phyloP scores from a whole-genome alignment of 2,797 vertebrate genomes.

The Crossoptilon crossoptilon region DNA sequence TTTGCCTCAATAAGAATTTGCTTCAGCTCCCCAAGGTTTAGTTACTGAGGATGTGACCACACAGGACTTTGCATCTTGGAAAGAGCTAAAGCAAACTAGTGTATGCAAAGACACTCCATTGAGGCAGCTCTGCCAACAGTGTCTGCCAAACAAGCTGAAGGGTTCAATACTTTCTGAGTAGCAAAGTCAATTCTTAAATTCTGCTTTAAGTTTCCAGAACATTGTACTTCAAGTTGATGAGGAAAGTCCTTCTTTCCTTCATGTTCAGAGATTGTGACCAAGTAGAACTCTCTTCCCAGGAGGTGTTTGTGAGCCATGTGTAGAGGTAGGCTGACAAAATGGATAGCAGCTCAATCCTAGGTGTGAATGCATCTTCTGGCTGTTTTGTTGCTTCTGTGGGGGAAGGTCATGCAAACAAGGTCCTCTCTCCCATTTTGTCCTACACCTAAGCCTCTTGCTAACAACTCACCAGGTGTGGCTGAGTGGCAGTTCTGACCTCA shows the following conservation, averaged over 20 bases:
- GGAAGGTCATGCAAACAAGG: accelerated
- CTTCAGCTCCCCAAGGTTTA: neutral
- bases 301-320: accelerated
- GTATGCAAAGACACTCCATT: accelerated
- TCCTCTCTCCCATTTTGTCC: neutral
- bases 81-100: neutral
- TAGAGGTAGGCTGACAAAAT: neutral
- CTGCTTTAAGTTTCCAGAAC: neutral
- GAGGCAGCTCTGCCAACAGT: neutral
- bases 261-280: accelerated
- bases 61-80: neutral
- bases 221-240: neutral
- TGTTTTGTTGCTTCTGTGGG: neutral
- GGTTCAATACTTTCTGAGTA: neutral
- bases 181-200: neutral
- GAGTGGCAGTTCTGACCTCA: neutral
- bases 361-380: accelerated
- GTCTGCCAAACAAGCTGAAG: neutral
- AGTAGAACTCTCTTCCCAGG: neutral
- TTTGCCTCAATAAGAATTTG: neutral
- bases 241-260: neutral
- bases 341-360: neutral
- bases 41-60: neutral
- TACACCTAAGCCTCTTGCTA: neutral
- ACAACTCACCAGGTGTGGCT: neutral